Evolutionary conservation across 2,113 vertebrate species (phyloP), one percentile per base, ranked within the genome.

Genomic region (Callorhinus ursinus): DNA sequence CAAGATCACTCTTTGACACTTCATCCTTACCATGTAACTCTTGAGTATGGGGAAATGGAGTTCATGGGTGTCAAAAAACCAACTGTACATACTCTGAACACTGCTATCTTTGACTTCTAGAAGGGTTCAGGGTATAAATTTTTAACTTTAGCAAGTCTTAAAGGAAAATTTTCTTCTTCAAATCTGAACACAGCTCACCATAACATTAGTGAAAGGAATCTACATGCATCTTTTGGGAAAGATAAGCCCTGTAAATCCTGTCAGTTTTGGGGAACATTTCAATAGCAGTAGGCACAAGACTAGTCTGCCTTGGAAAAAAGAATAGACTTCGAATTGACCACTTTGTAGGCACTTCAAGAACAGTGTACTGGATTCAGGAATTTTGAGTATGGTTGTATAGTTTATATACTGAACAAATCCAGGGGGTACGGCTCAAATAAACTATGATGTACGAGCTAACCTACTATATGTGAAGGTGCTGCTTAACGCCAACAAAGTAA

Each of bases 201-300:
- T 21, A 65, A 89, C 59, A 74, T 63, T 28, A 91, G 88, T 31
- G 71, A 92, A 83, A 96, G 91, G 90, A 97, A 95, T 21, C 72
- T 39, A 33, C 76, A 86, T 94, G 84, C 88, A 69, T 55, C 80
- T 93, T 93, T 95, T n/a, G 28, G 92, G 95, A 97, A 98, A 98
- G 96, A 95, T 53, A 97, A 97, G 96, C 61, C 95, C 87, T 89
- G 12, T n/a, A 93, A 96, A 94, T 63, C 92, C 85, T 96, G 94
- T 94, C 96, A 94, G 26, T 74, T 96, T 95, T 97, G 96, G 97
- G 93, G 97, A 98, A 90, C 90, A 98, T 97, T 97, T 97, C 85
- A 90, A 46, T 49, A 92, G n/a, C 36, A 89, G 11, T 51, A 93
- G 59, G 22, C 55, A 69, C 53, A 79, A 80, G 26, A 55, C 19